Percentiles rank a stretch among this genome's conserved stretches.
Evolutionary conservation across 2,113 vertebrate species (phyloP).

Genomic region (Perognathus longimembris): DNA sequence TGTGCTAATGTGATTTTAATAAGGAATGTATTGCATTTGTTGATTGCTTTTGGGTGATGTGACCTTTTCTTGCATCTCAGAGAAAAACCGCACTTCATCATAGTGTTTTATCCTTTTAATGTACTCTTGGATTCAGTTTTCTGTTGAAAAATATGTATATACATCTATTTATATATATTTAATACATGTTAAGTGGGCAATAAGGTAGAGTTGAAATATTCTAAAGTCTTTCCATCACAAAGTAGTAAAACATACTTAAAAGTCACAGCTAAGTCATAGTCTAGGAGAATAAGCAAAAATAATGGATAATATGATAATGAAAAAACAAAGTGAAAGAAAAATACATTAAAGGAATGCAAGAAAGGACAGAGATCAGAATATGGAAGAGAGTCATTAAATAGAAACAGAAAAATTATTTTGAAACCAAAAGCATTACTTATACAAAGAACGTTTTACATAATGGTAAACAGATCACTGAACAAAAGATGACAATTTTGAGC

Average conservation of each 20-base stretch:
- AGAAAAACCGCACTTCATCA: not conserved
- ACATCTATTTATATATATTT: not conserved
- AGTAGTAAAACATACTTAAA: conserved; percentile 8
- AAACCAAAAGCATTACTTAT: not conserved
- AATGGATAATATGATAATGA: not conserved
- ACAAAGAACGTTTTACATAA: conserved; percentile 15
- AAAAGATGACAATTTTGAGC: too few relatives aligned
- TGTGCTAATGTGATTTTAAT: too few relatives aligned
- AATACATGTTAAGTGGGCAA: not conserved
- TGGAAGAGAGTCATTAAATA: not conserved
- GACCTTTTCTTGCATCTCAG: not conserved
- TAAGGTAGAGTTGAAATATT: conserved; percentile 40
- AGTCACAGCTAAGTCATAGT: conserved; percentile 8
- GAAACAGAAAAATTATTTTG: conserved; percentile 11
- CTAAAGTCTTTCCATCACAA: not conserved
- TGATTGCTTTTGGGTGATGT: not conserved
- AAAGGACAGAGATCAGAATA: not conserved
- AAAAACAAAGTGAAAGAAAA: conserved; percentile 16
- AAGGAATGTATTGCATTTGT: not conserved
- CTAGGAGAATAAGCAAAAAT: not conserved
- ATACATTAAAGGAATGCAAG: conserved; percentile 1
- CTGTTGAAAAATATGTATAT: not conserved
- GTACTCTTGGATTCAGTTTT: not conserved
- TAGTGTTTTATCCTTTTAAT: not conserved
- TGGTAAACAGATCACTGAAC: not conserved